A percentile compares a stretch with the other conserved stretches of the same genome.
These are phyloP conservation scores for Willowsia nigromaculata DNA, from an alignment of 2,888 invertebrate species.

Conservation along the genomic window DNA sequence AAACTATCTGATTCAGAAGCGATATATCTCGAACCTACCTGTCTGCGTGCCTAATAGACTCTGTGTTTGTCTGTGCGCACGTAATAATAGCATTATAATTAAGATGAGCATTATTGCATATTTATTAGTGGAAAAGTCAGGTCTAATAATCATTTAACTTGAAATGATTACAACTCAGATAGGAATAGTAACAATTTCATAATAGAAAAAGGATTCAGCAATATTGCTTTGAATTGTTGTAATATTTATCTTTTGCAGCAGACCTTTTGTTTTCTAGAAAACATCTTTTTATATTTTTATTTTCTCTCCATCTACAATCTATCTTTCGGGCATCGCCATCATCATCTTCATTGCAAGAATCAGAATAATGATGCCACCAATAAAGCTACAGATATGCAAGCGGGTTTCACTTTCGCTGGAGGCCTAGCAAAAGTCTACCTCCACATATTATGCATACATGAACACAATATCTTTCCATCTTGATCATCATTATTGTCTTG, in stretches of 20 bases:
- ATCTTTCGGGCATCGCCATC: background rate
- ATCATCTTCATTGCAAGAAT: background rate
- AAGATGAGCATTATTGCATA: background rate
- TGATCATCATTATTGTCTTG: constrained; percentile 31
- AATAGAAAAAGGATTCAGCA: background rate
- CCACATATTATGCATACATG: too few species aligned
- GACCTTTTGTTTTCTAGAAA: background rate
- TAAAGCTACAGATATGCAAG: background rate
- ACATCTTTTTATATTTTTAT: background rate
- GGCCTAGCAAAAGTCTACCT: background rate
- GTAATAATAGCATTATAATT: constrained; percentile 12
- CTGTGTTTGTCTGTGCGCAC: background rate
- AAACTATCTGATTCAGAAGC: background rate
- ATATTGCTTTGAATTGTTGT: background rate
- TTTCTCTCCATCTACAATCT: background rate
- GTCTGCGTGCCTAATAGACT: background rate
- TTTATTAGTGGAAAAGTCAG: background rate
- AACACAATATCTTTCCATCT: constrained; percentile 18
- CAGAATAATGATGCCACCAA: background rate
- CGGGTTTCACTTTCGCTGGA: constrained; percentile 39
- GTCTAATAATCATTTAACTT: constrained; percentile 36
- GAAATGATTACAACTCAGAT: constrained; percentile 18
- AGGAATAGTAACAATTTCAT: background rate
- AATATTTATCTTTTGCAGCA: background rate
- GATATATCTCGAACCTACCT: constrained; percentile 9